Evolutionary conservation across 2,113 vertebrate species (phyloP), one percentile per base, ranked within the genome.

Genomic region (Heterocephalus glaber): DNA sequence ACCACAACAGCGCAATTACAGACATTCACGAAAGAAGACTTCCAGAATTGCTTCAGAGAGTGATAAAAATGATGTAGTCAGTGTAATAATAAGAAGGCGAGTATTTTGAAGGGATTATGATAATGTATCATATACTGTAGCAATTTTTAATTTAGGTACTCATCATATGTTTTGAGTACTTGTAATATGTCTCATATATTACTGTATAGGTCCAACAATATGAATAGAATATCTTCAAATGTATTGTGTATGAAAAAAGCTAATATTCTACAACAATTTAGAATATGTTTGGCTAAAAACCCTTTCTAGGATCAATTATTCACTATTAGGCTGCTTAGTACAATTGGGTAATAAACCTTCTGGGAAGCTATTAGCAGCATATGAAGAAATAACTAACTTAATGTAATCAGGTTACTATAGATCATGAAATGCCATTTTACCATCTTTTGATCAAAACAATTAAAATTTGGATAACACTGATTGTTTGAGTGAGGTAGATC

Each of bases 301-400:
- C 60, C 6, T 87, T 92, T 66, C 14, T 54, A 88, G 81, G 95
- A 90, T 89, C 61, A 86, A 68, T 84, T 91, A 72, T 20, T 89
- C 33, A 41, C 12, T 70, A 28, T 88, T 81, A 86, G 54, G 22
- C 17, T 72, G 28, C 58, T 74, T 56, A 72, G 54, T 63, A 44
- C 9, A 88, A 28, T 61, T 85, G 38, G 88, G n/a, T 47, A 86
- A 74, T 16, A 85, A 94, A 89, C 1, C 4, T 72, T 38, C 61
- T 24, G 6, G n/a, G 88, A 90, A 95, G 12, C 3, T 16, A 83
- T 88, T 90, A 92, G 35, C 3, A 90, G 44, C 33, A 47, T 44
- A 77, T 72, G n/a, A 85, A 83, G 33, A 86, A 54, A 82, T 72
- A 89, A 66, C 28, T 95, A 92, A 76, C 28, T 92, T 87, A 89